phyloP scores from a whole-genome alignment of 2,888 invertebrate genomes.

The Andricus quercusramuli region DNA sequence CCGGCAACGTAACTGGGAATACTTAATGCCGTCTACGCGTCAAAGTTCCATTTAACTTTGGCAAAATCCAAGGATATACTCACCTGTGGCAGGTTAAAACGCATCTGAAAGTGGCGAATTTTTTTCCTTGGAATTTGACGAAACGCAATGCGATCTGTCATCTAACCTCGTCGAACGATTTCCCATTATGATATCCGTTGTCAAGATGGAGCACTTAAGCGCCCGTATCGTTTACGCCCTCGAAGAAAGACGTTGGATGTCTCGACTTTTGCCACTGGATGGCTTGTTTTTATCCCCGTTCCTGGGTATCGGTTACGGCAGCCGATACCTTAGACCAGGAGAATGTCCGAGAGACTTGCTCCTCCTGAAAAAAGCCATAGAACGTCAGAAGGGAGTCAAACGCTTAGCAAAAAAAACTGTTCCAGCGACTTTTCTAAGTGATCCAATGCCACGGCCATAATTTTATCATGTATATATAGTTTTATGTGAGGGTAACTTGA shows the following conservation, averaged over 20 bases:
- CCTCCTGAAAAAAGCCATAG: conserved; percentile 32
- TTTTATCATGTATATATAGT: background rate
- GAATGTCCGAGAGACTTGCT: conserved; percentile 24
- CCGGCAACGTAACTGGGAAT: conserved; percentile 59
- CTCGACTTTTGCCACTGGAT: conserved; percentile 48
- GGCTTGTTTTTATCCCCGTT: conserved; percentile 53
- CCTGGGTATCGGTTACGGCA: conserved; percentile 67
- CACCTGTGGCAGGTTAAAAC: conserved; percentile 1
- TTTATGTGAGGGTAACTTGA: background rate
- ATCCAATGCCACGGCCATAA: background rate
- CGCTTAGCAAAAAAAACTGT: conserved; percentile 19
- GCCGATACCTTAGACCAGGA: conserved; percentile 33
- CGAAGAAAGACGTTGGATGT: conserved; percentile 62
- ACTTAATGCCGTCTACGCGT: conserved; percentile 54
- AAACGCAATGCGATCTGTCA: conserved; percentile 11
- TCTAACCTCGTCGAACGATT: conserved; percentile 44
- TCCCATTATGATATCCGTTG: conserved; percentile 66
- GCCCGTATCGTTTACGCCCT: conserved; percentile 71
- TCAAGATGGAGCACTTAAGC: conserved; percentile 68
- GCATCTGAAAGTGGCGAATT: background rate
- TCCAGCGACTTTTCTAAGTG: background rate
- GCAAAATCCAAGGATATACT: conserved; percentile 44
- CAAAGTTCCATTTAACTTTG: conserved; percentile 59
- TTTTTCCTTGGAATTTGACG: conserved; percentile 11
- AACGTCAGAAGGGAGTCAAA: conserved; percentile 20